Evolutionary conservation across 1,140 invertebrate genomes (phyloP).

Genomic region (Periplaneta americana): DNA sequence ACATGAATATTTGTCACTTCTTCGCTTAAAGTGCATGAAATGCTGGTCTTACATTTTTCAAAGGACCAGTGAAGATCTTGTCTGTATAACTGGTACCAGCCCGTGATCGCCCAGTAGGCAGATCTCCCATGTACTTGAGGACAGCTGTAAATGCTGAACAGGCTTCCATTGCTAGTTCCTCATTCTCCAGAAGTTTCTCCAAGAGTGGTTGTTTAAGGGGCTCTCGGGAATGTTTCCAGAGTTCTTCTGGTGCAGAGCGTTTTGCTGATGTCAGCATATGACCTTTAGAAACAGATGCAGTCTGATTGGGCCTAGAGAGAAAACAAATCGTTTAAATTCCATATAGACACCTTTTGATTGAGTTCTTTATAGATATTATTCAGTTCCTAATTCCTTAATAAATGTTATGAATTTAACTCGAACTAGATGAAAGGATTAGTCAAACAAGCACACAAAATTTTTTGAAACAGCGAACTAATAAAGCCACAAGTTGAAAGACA

Average conservation of each 20-base stretch:
- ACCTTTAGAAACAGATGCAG: constrained; percentile 48
- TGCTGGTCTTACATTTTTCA: constrained; percentile 68
- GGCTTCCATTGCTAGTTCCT: constrained; percentile 68
- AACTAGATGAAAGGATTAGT: too few relatives aligned
- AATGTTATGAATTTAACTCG: too few relatives aligned
- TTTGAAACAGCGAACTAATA: too few relatives aligned
- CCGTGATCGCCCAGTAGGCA: constrained; percentile 67
- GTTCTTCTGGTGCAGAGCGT: constrained; percentile 50
- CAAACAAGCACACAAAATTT: too few relatives aligned
- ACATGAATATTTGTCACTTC: too few relatives aligned
- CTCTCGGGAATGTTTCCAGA: constrained; percentile 80
- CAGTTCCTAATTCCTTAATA: too few relatives aligned
- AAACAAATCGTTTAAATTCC: constrained; percentile 6
- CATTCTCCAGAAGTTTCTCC: constrained; percentile 70
- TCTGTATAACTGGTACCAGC: constrained; percentile 77
- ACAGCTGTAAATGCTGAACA: constrained; percentile 71
- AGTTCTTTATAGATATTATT: too few relatives aligned
- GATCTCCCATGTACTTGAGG: constrained; percentile 94
- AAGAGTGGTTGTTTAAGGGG: constrained; percentile 82
- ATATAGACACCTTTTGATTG: too few relatives aligned
- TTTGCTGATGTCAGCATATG: constrained; percentile 57
- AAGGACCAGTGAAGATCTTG: constrained; percentile 76
- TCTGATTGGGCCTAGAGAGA: constrained; percentile 54
- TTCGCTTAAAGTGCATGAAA: too few relatives aligned
- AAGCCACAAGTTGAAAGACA: too few relatives aligned